Percentiles rank a stretch among this genome's conserved stretches.
These are phyloP conservation scores for Willowsia nigromaculata DNA, from an alignment of 2,888 invertebrate genomes.

Conservation along the genomic window DNA sequence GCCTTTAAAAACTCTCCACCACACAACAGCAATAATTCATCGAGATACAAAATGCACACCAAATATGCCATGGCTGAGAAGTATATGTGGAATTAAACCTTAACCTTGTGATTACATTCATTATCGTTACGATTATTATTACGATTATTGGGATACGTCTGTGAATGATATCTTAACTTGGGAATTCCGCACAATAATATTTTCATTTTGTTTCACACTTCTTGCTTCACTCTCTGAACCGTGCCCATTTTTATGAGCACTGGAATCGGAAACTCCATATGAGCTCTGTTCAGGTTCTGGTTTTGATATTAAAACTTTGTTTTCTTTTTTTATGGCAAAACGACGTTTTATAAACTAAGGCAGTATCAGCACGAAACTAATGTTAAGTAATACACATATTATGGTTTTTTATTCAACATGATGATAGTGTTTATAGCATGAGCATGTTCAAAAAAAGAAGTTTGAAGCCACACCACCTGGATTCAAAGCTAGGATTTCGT, in stretches of 20 bases:
- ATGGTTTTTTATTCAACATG: too few relatives aligned
- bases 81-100: constrained; percentile 24
- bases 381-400: too few relatives aligned
- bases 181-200: not conserved
- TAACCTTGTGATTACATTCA: constrained; percentile 37
- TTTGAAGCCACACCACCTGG: too few relatives aligned
- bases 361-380: too few relatives aligned
- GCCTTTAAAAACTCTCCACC: constrained; percentile 49
- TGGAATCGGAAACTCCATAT: not conserved
- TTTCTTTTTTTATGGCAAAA: not conserved
- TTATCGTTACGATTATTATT: constrained; percentile 44
- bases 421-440: too few relatives aligned
- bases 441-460: too few relatives aligned
- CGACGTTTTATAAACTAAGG: too few relatives aligned
- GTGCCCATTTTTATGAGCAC: not conserved
- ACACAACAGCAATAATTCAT: constrained; percentile 39
- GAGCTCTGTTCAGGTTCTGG: not conserved
- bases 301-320: not conserved
- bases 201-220: not conserved
- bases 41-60: constrained; percentile 30
- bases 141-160: constrained; percentile 44
- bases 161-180: constrained; percentile 58
- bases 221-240: not conserved
- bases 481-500: not conserved
- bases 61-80: not conserved